phyloP scores from a whole-genome alignment of 2,888 invertebrate species.

The Harpalus rufipes region DNA sequence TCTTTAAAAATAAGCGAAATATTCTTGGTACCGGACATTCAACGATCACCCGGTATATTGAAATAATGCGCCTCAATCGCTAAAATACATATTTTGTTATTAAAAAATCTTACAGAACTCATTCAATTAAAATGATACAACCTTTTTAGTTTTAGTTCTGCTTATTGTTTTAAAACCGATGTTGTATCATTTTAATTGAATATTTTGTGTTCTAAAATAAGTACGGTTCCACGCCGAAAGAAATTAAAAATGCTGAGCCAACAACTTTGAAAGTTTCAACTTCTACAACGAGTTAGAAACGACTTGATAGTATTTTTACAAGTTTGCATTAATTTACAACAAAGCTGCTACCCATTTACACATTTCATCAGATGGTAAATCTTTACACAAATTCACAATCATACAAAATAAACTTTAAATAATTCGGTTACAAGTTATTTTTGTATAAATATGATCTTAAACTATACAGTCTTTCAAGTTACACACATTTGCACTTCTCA shows the following conservation, averaged over 20 bases:
- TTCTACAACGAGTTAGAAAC: slow-evolving; percentile 52
- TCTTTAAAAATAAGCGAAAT: no score
- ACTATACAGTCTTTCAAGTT: slow-evolving; percentile 77
- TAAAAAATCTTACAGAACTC: no score
- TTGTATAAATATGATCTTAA: slow-evolving; percentile 69
- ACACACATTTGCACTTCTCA: slow-evolving; percentile 75
- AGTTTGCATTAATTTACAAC: slow-evolving; percentile 53
- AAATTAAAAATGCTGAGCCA: slow-evolving; percentile 37
- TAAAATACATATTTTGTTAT: no score
- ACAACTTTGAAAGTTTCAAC: slow-evolving; percentile 46
- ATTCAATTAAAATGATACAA: no score
- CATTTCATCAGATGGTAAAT: slow-evolving; percentile 59
- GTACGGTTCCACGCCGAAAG: slow-evolving; percentile 5
- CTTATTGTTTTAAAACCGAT: no score
- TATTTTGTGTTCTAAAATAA: neutral
- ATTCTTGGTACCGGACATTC: no score
- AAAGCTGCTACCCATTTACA: slow-evolving; percentile 61
- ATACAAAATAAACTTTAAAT: slow-evolving; percentile 61
- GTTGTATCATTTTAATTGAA: no score
- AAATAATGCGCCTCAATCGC: no score
- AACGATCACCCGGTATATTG: no score
- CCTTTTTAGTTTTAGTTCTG: no score
- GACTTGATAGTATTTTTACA: slow-evolving; percentile 50
- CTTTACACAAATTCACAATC: slow-evolving; percentile 50
- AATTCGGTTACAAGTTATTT: slow-evolving; percentile 63